Evolutionary conservation across 1,140 invertebrate species (phyloP), one percentile per base, ranked within the genome.

Genomic region (Philopotamus ludificatus): DNA sequence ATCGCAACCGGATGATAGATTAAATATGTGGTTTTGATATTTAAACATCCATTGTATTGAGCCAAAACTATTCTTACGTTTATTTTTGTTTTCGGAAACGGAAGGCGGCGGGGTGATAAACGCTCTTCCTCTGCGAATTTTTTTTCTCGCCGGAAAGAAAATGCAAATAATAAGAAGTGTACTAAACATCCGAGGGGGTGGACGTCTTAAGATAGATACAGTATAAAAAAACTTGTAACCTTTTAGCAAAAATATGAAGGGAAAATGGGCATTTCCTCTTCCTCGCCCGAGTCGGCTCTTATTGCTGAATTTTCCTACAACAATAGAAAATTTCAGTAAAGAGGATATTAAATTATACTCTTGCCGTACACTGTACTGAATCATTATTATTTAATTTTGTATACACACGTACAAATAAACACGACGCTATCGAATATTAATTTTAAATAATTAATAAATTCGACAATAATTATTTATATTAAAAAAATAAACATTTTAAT

Each of bases 121-220:
- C 50, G 28, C 50, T 57, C 42, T 57, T 25, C 28, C 28, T 34
- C 4, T 12, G 28, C 12, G 28, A 12, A 34, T 34, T 34, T 34
- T 34, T 12, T 18, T 42, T 28, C 42, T 26, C 39, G 34, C 54
- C 54, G 54, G 54, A 39, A 57, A 39, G 39, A 20, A n/a, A n/a
- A 42, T 42, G 54, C 34, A 57, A 57, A 57, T 57, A 42, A 57
- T 57, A 57, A 57, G 39, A 57, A 57, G 54, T 57, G 39, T 42
- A 57, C 54, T 39, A 57, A 42, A 57, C 34, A 42, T 41, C 54
- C 54, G 54, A 42, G 34, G 18, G 34, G 50, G 10, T 7, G 12
- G 18, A 12, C 18, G 41, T 55, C 53, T 34, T 34, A 39, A 1
- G 21, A 18, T 57, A 42, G 54, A 57, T 57, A 57, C 54, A 57